A percentile compares a stretch with the other conserved stretches of the same genome.
Evolutionary conservation across 2,797 vertebrate species (phyloP).

Genomic region (Pseudomugil tenellus): DNA sequence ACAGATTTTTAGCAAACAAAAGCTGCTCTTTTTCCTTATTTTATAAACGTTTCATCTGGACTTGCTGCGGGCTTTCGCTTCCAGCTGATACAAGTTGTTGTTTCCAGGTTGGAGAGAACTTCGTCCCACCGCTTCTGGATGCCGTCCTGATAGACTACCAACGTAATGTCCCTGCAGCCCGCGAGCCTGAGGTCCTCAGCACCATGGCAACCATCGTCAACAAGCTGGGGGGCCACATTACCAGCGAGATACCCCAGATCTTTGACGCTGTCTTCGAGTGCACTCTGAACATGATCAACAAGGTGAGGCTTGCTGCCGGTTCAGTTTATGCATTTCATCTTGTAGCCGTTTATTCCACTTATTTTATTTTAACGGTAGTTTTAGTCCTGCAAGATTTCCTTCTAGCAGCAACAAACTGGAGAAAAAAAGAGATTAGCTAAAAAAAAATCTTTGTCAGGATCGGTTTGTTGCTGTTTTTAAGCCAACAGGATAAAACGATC

Average conservation of each 20-base stretch:
- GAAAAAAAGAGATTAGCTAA: not conserved
- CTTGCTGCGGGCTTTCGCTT: not conserved
- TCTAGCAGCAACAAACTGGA: no score
- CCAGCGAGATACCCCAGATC: slow-evolving; percentile 97
- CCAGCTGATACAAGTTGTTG: not conserved
- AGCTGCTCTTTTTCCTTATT: no score
- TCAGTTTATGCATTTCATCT: not conserved
- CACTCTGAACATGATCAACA: slow-evolving; percentile 99
- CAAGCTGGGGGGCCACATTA: slow-evolving; percentile 96
- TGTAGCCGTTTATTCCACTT: not conserved
- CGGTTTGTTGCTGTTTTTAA: not conserved
- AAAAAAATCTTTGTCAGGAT: not conserved
- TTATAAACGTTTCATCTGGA: not conserved
- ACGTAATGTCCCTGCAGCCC: slow-evolving; percentile 94
- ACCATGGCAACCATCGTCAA: slow-evolving; percentile 99
- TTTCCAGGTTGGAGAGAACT: slow-evolving; percentile 93
- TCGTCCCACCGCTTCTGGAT: slow-evolving; percentile 95
- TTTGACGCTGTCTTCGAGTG: slow-evolving; percentile 99
- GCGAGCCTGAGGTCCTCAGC: slow-evolving; percentile 98
- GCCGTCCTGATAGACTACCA: slow-evolving; percentile 98
- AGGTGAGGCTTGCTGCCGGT: slow-evolving; percentile 78
- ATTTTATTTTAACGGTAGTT: not conserved
- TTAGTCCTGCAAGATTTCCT: not conserved
- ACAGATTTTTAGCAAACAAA: not conserved
- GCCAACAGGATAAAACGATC: not conserved